Conservation (phyloP, 2,797 vertebrate genomes). For the Takifugu rubripes region DNA sequence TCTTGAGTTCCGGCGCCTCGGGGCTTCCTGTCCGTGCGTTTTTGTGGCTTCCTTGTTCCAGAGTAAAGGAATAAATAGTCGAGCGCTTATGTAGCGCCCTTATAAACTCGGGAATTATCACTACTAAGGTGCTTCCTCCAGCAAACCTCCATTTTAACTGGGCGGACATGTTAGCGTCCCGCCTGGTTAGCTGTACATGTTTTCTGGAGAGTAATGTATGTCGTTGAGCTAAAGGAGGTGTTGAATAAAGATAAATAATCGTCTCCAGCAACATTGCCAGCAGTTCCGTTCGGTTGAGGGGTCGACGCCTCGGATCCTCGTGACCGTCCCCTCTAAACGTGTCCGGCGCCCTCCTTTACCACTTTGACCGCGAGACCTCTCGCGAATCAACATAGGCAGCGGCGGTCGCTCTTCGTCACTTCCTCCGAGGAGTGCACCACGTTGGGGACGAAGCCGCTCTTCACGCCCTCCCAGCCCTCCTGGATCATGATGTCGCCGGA, state of each 20-base stretch:
- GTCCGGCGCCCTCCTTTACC: background rate
- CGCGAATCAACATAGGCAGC: slow-evolving; percentile 90
- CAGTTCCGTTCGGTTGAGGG: slow-evolving; percentile 21
- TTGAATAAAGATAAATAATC: too few relatives aligned
- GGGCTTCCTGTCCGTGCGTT: background rate
- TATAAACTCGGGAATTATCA: slow-evolving; percentile 16
- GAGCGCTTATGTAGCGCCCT: slow-evolving; percentile 6
- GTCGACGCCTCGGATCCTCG: slow-evolving; percentile 19
- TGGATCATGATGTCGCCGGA: slow-evolving; percentile 94
- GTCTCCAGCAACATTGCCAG: background rate
- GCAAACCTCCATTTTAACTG: slow-evolving; percentile 15
- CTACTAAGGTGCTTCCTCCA: slow-evolving; percentile 48
- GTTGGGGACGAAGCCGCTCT: slow-evolving; percentile 97
- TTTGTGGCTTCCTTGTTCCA: slow-evolving; percentile 12
- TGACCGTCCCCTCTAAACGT: background rate
- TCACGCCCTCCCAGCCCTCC: slow-evolving; percentile 98
- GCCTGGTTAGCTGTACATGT: slow-evolving; percentile 49
- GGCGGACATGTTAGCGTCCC: slow-evolving; percentile 16
- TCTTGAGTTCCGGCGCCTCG: too few relatives aligned
- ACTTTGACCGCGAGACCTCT: slow-evolving; percentile 24
- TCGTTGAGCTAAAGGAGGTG: slow-evolving; percentile 25
- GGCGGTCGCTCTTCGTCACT: slow-evolving; percentile 94
- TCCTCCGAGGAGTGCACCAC: slow-evolving; percentile 98
- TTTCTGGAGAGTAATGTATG: slow-evolving; percentile 22
- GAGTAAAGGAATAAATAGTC: slow-evolving; percentile 20